Evolutionary conservation across 2,888 invertebrate species (phyloP), one percentile per base, ranked within the genome.

Genomic region (Mechanitis messenoides): DNA sequence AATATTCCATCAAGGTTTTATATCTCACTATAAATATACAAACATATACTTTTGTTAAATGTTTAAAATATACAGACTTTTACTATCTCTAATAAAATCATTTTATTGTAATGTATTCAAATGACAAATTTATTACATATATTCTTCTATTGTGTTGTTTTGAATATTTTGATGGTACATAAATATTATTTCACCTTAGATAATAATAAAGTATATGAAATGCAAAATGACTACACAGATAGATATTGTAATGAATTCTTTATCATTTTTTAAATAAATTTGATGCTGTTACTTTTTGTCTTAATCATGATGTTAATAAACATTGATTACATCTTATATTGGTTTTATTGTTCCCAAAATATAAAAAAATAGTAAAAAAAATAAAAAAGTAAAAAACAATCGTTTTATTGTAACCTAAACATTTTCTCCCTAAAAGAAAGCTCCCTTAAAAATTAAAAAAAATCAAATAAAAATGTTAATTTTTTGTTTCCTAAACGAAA

Each of bases 281-380:
- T 84, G 83, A 85, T 78, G 82, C 81, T 84, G 85, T 89, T 88
- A 85, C 77, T 81, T 85, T 76, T 84, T 83, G 76, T 82, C 81
- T 76, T 82, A 84, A 87, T 89, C 85, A 87, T 82, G 85, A 85
- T 87, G 66, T 84, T 81, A 88, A 87, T 89, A 88, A 87, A 89
- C 80, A 84, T 82, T 86, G 77, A 79, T 83, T 82, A 85, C 80
- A 81, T 81, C 70, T 65, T 66, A 74, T 72, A 67, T 58, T 61
- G 60, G 62, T 71, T 70, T 71, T 64, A 68, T 76, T 72, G 71
- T 62, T 68, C 55, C 50, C 61, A 50, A 46, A 20, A 20, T 20
- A 20, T 20, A 20, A 20, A 20, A 20, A 20, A 20, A 20, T 20
- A 20, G 20, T 20, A 20, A 20, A 20, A 20, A 20, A 20, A 20